Evolutionary conservation across 2,888 invertebrate genomes (phyloP), one percentile per base, ranked within the genome.

Genomic region (Thymelicus acteon): DNA sequence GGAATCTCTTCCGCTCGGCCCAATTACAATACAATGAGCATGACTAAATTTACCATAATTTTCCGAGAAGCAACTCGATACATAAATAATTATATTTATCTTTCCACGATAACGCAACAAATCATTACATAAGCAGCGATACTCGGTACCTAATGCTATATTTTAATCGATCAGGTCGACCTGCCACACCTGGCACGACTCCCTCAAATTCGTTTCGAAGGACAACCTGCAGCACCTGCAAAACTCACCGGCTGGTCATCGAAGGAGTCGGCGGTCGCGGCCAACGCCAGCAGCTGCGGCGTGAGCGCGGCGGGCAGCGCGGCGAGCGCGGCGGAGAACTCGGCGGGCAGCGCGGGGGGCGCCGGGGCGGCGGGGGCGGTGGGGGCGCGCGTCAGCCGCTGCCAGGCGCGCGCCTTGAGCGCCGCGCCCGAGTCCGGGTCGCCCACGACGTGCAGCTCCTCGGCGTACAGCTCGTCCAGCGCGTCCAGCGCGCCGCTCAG

Each of bases 331-430:
- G 63, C 73, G 15, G 47, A 48, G 60, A 71, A 73, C 58, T 13
- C 63, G 63, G 58, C 66, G 57, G 72, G 60, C 58, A 67, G 70
- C 48, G 70, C 54, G 15, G 64, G 72, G 39, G 60, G 58, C 57
- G 72, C 40, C 58, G 47, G 65, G 8, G 47, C 13, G 68, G 31
- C 44, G 68, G 57, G 48, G 13, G 47, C 67, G 64, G 47, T 64
- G 66, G 47, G 8, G 58, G 40, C 76, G 69, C 68, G 73, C 73
- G 67, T 40, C 72, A 79, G 78, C 68, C 76, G 75, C 75, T 79
- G 76, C 85, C 82, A 84, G 44, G 80, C 75, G 80, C 84, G 87
- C 74, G 82, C 84, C 80, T 84, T 83, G 8, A 85, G 74, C 19
- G 80, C 84, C 44, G 78, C 78, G 67, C 60, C 44, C 75, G 67